phyloP scores from a whole-genome alignment of 2,888 invertebrate species.

The Alentia gelatinosa region DNA sequence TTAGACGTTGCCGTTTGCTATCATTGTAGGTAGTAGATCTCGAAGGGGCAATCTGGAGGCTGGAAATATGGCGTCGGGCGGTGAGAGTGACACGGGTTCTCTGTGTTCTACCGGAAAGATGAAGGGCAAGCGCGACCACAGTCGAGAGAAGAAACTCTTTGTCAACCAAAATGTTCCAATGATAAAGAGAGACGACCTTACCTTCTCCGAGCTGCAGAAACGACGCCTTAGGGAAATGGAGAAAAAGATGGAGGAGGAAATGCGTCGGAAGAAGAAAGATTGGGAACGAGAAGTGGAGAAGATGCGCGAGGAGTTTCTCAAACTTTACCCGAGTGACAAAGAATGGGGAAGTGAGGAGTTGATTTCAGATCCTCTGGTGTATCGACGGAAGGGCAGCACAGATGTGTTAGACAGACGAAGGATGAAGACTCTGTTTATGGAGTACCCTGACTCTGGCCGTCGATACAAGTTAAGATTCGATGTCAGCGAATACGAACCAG shows the following conservation, averaged over 20 bases:
- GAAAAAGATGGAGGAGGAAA: conserved; percentile 64
- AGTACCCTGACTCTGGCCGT: conserved; percentile 65
- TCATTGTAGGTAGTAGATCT: conserved; percentile 51
- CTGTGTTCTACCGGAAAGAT: background rate
- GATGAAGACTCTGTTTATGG: conserved; percentile 66
- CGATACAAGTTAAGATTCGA: conserved; percentile 65
- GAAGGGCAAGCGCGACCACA: conserved; percentile 42
- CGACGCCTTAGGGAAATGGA: conserved; percentile 64
- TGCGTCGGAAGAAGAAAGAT: conserved; percentile 61
- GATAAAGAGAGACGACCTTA: conserved; percentile 59
- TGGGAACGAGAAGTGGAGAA: conserved; percentile 66
- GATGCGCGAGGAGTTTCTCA: conserved; percentile 66
- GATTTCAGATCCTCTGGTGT: conserved; percentile 61
- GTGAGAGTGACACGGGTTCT: conserved; percentile 42
- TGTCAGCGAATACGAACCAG: conserved; percentile 58
- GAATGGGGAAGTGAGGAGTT: conserved; percentile 64
- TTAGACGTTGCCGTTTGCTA: conserved; percentile 46
- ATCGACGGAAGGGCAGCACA: conserved; percentile 65
- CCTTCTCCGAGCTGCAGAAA: conserved; percentile 63
- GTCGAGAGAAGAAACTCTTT: conserved; percentile 34
- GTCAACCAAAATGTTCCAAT: conserved; percentile 60
- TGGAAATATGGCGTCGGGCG: conserved; percentile 46
- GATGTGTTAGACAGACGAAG: conserved; percentile 64
- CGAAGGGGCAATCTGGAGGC: background rate
- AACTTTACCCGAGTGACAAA: conserved; percentile 63